Evolutionary conservation across 2,113 vertebrate species (phyloP), one percentile per base, ranked within the genome.

Genomic region (Mesoclemmys tuberculata): DNA sequence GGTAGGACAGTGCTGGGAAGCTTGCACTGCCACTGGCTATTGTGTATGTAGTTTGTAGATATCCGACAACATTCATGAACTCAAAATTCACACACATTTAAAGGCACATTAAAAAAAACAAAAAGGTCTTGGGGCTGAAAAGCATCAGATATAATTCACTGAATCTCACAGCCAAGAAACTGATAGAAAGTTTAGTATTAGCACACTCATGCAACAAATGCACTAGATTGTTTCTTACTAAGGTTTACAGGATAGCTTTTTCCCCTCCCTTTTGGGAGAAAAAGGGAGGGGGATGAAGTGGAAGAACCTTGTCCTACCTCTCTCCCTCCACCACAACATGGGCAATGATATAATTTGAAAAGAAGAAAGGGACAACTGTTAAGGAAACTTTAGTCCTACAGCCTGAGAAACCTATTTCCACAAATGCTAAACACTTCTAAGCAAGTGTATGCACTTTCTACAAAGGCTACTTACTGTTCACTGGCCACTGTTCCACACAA

Each of bases 21-120:
- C 2, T 71, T 79, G 10, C 41, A 71, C 5, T 0, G 0, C 13
- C 41, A 71, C 5, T 0, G 0, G 44, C 83, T 27, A 13, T 84
- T 84, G 92, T 21, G 3, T 58, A 74, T 9, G 22, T 1, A 64
- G 5, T 58, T n/a, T 27, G 41, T 0, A 81, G 21, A 79, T 48
- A 88, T 44, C 55, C 26, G 61, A 44, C 46, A 93, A 27, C 56
- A 88, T 58, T 35, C 82, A 75, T 7, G 10, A 29, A 54, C 87
- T 71, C 35, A 29, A 77, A 54, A 21, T 3, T 81, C 56, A 82
- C n/a, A 81, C 16, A 35, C 84, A 55, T 35, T 26, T 7, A 94
- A 83, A 54, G 91, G 26, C 7, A 88, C 0, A 2, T 55, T 92
- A 61, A 83, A 78, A n/a, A 88, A 46, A 46, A 46, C 46, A 78